Percentiles rank a stretch among this genome's conserved stretches.
Conservation (phyloP, 2,888 invertebrate genomes). For the Myopa tessellatipennis region DNA sequence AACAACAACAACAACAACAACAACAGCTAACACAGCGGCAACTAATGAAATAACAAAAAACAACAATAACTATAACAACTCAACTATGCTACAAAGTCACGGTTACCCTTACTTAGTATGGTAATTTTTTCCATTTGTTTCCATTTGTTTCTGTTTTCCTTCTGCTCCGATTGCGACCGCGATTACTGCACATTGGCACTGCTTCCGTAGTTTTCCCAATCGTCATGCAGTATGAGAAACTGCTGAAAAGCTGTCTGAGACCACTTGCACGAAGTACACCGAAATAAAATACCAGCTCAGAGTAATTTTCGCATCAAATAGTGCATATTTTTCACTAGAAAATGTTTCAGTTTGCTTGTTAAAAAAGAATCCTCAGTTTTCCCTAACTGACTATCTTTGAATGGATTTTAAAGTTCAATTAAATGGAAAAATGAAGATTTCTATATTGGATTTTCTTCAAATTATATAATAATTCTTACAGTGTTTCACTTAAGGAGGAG, state of each 20-base stretch:
- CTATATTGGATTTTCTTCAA: no score
- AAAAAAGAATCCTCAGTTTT: no score
- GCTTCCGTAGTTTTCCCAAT: constrained; percentile 18
- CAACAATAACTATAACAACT: constrained; percentile 7
- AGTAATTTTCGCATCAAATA: no score
- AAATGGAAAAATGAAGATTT: no score
- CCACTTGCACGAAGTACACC: constrained; percentile 2
- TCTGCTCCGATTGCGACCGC: constrained; percentile 9
- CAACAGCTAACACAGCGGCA: background rate
- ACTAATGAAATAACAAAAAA: background rate
- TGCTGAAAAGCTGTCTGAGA: background rate
- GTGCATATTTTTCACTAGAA: no score
- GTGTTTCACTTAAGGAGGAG: no score
- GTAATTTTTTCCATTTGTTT: background rate
- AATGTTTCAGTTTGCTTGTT: no score
- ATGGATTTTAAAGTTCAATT: no score
- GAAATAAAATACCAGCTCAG: background rate
- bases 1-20: constrained; percentile 19
- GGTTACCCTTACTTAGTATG: constrained; percentile 9
- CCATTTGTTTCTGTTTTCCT: background rate
- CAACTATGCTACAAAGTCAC: constrained; percentile 1
- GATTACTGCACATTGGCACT: constrained; percentile 10
- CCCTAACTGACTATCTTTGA: no score
- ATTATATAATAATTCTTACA: no score
- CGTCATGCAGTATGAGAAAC: background rate